These are phyloP conservation scores for Apamea crenata DNA, from an alignment of 2,888 invertebrate genomes.

Conservation along the genomic window DNA sequence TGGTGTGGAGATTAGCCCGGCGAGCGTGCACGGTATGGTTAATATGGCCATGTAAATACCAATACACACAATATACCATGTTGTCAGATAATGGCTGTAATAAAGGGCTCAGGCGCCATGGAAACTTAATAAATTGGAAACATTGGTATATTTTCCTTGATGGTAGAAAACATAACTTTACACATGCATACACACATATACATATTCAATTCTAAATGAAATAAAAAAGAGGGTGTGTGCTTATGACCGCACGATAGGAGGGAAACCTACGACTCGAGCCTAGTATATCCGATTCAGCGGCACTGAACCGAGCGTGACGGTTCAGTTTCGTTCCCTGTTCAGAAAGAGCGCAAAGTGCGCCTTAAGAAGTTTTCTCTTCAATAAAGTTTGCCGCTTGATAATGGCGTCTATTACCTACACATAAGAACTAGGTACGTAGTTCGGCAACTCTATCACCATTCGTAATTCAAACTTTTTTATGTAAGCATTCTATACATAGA, in stretches of 20 bases:
- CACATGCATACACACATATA: not conserved
- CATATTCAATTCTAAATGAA: not conserved
- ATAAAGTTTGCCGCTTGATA: not conserved
- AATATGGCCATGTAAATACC: too few species aligned
- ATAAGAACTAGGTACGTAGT: not conserved
- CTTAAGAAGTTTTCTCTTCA: not conserved
- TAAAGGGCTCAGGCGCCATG: not conserved
- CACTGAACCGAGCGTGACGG: not conserved
- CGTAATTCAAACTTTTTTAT: not conserved
- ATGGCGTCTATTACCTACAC: not conserved
- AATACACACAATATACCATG: not conserved
- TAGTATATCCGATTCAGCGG: not conserved
- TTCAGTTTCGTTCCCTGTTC: not conserved
- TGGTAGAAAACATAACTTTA: not conserved
- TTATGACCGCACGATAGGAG: too few species aligned
- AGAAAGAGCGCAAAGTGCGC: not conserved
- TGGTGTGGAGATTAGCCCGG: constrained; percentile 8
- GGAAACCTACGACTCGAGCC: too few species aligned
- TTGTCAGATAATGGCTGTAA: not conserved
- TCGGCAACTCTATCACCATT: not conserved
- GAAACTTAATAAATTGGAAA: not conserved
- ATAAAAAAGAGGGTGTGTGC: not conserved
- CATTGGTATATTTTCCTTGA: not conserved
- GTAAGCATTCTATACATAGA: constrained; percentile 13
- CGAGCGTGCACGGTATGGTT: not conserved